These are phyloP conservation scores for Microtus montanus DNA, from an alignment of 2,113 vertebrate genomes.

Conservation along the genomic window DNA sequence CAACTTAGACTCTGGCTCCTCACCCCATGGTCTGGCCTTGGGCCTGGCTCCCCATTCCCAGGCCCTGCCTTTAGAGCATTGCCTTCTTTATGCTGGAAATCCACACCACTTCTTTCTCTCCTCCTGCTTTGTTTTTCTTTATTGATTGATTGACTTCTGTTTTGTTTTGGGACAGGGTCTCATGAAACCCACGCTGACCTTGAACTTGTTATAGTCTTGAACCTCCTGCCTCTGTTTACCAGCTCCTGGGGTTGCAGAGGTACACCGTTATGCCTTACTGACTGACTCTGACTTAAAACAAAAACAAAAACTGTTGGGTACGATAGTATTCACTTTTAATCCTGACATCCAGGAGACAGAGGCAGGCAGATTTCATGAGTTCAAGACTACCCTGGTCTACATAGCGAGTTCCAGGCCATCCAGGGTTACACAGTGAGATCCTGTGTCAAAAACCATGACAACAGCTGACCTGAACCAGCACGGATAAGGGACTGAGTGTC, in stretches of 20 bases:
- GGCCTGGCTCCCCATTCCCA: conserved; percentile 46
- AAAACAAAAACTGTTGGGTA: not conserved
- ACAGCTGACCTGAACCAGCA: not conserved
- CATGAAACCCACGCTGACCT: not conserved
- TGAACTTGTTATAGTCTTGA: not conserved
- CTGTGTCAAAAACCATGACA: not conserved
- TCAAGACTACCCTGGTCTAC: not conserved
- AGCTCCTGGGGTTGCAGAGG: not conserved
- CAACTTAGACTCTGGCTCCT: not conserved
- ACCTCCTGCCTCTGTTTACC: not conserved
- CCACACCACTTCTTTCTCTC: too few relatives aligned
- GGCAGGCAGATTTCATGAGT: not conserved
- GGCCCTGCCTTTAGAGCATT: not conserved
- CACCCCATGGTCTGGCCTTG: not conserved
- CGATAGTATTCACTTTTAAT: not conserved
- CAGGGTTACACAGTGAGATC: not conserved
- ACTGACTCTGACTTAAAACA: not conserved
- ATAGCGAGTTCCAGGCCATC: not conserved
- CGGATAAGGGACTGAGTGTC: not conserved
- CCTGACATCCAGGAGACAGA: not conserved
- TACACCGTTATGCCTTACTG: not conserved
- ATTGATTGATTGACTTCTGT: not conserved
- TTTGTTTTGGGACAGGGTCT: not conserved
- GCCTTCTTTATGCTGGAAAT: not conserved
- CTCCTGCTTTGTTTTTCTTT: not conserved